Evolutionary conservation across 2,113 vertebrate species (phyloP), one percentile per base, ranked within the genome.

Genomic region (Bos javanicus): DNA sequence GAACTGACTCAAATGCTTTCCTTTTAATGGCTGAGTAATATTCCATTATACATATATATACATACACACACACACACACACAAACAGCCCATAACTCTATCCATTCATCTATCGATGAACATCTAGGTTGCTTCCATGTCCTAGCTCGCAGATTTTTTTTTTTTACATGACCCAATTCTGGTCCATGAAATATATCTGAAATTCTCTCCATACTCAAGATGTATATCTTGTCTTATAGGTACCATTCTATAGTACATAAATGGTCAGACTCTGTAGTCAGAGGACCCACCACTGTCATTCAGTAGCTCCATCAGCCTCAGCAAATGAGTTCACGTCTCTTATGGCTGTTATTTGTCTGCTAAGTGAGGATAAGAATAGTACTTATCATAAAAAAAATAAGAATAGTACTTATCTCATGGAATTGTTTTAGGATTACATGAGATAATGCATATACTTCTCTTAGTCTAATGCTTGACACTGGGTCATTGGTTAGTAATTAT

Each of bases 381-480:
- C 64, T 92, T 91, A 87, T 28, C 48, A 39, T 39, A 39, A 39
- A 39, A 39, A 39, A 39, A 39, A 43, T 81, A 81, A 91, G 81
- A n/a, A 33, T 17, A 64, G 19, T 60, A 11, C 64, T 92, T 91
- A 87, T 28, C 48, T 80, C 8, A 0, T 64, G 17, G 30, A 19
- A 19, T 92, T 92, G 46, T 39, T 92, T 89, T 50, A 80, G 10
- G 28, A 60, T 60, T 91, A 56, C 81, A 25, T 48, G 74, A 91
- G 50, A 30, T 87, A 43, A 52, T 36, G 80, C 26, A 87, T 60
- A 12, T 7, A 46, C 7, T 46, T 67, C 5, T 33, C 5, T 36
- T 82, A 87, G 16, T 5, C 10, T 82, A 28, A 60, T 76, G 26
- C 30, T 43, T 74, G 12, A 39, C 12, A 39, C 25, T 9, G 23